phyloP scores from a whole-genome alignment of 1,140 invertebrate genomes.

The Eumeta japonica region DNA sequence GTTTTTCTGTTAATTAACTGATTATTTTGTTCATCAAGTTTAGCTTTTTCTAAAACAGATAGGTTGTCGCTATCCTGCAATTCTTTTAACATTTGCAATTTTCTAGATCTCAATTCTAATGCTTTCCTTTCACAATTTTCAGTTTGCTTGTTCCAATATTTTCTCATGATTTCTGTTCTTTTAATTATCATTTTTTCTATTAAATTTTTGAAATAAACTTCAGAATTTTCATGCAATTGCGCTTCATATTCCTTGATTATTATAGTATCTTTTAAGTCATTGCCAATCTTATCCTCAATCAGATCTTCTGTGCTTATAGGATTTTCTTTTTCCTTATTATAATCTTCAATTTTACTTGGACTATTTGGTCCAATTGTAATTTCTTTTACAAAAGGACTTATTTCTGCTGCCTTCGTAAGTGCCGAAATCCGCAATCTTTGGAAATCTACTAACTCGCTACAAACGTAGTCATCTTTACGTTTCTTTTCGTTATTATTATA shows the following conservation, averaged over 20 bases:
- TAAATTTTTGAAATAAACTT: slow-evolving; percentile 32
- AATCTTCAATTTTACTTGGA: slow-evolving; percentile 25
- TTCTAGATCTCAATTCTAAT: slow-evolving; percentile 30
- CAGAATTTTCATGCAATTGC: slow-evolving; percentile 30
- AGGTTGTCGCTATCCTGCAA: slow-evolving; percentile 43
- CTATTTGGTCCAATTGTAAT: slow-evolving; percentile 51
- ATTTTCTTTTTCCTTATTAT: slow-evolving; percentile 17
- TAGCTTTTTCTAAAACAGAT: slow-evolving; percentile 35
- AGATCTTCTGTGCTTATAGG: slow-evolving; percentile 17
- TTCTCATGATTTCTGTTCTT: slow-evolving; percentile 32
- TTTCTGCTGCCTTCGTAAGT: slow-evolving; percentile 49
- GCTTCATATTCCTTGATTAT: slow-evolving; percentile 42
- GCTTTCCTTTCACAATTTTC: slow-evolving; percentile 38
- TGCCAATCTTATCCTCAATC: slow-evolving; percentile 34
- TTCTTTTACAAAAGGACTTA: slow-evolving; percentile 46
- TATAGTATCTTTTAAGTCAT: slow-evolving; percentile 36
- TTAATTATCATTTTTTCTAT: slow-evolving; percentile 38
- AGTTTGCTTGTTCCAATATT: slow-evolving; percentile 39
- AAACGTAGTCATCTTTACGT: background rate
- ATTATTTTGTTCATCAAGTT: slow-evolving; percentile 37
- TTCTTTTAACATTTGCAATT: slow-evolving; percentile 43
- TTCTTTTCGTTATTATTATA: background rate
- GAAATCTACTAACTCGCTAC: slow-evolving; percentile 25
- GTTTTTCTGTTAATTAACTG: slow-evolving; percentile 37
- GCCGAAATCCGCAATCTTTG: slow-evolving; percentile 44